Conservation (phyloP, 2,888 invertebrate genomes). For the Pristionchus fissidentatus region DNA sequence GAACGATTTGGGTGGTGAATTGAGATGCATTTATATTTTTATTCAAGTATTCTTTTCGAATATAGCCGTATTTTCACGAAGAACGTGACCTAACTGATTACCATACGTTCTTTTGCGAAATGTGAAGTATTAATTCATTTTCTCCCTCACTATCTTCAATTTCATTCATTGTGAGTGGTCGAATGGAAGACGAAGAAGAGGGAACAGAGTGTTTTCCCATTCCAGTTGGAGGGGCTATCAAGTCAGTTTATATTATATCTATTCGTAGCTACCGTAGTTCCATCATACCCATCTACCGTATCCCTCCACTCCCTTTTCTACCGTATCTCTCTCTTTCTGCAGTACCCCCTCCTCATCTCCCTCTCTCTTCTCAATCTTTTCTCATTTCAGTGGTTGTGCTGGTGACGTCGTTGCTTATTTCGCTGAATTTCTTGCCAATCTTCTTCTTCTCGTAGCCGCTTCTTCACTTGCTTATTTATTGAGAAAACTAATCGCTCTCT, state of each 20-base stretch:
- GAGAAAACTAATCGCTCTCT: constrained; percentile 10
- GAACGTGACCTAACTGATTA: no score
- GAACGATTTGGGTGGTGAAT: no score
- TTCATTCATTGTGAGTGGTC: not conserved
- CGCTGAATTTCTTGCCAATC: constrained; percentile 14
- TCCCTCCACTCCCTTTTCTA: not conserved
- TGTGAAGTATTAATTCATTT: no score
- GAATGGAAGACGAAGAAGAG: not conserved
- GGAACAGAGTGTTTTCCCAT: constrained; percentile 28
- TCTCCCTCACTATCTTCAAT: not conserved
- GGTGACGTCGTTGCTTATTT: constrained; percentile 17
- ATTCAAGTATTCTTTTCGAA: no score
- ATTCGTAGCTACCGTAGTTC: no score
- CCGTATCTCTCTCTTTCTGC: no score
- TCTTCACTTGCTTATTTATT: constrained; percentile 28
- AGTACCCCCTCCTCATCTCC: no score
- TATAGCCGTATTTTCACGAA: no score
- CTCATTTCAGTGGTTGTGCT: constrained; percentile 1
- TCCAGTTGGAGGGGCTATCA: not conserved
- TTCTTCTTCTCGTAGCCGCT: constrained; percentile 23
- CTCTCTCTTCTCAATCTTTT: no score
- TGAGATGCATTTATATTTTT: no score
- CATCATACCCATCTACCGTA: no score
- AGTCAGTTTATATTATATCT: not conserved
- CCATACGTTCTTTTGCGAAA: no score